Percentiles rank a stretch among this genome's conserved stretches.
These are phyloP conservation scores for Cochlearius cochlearius DNA, from an alignment of 2,113 vertebrate species.

Conservation along the genomic window DNA sequence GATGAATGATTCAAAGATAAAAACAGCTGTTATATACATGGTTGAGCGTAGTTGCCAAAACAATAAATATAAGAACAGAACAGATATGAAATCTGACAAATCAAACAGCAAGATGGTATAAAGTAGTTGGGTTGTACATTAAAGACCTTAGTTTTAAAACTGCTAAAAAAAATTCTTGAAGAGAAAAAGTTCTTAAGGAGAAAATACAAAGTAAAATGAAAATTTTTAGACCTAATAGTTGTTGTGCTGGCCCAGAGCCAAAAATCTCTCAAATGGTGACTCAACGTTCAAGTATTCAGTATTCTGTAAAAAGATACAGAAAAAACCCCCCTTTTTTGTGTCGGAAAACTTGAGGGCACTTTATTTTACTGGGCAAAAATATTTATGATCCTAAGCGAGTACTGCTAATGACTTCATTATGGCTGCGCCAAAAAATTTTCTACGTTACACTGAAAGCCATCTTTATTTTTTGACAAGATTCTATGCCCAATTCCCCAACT, in stretches of 20 bases:
- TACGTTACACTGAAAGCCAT: neutral
- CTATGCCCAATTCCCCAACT: neutral
- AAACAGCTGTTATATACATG: neutral
- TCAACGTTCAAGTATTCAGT: neutral
- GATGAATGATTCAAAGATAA: neutral
- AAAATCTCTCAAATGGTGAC: neutral
- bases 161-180: neutral
- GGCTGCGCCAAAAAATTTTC: neutral
- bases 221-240: neutral
- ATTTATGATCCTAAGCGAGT: neutral
- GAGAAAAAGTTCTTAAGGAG: neutral
- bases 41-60: neutral
- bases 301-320: neutral
- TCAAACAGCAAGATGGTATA: neutral
- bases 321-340: accelerated
- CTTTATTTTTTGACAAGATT: neutral
- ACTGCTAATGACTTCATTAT: neutral
- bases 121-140: neutral
- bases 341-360: neutral
- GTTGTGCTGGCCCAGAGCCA: neutral
- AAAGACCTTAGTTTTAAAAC: neutral
- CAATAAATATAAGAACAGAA: neutral
- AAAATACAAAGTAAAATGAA: neutral
- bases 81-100: neutral
- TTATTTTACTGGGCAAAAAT: neutral